These are phyloP conservation scores for Clarias pachynema DNA, from an alignment of 2,797 vertebrate genomes.

Conservation along the genomic window DNA sequence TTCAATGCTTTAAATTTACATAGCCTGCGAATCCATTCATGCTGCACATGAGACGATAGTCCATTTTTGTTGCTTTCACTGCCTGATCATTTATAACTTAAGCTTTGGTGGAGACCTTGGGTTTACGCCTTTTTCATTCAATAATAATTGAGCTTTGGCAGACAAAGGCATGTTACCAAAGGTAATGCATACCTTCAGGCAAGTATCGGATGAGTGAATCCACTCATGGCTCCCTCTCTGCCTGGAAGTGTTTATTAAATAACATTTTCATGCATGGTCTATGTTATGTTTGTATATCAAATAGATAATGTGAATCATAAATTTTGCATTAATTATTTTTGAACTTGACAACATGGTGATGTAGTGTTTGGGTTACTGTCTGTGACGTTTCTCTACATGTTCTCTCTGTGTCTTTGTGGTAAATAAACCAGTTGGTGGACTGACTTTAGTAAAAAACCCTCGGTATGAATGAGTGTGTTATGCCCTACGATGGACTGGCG, in stretches of 20 bases:
- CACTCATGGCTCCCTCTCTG: neutral
- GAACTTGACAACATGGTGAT: neutral
- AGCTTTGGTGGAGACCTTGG: neutral
- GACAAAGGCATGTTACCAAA: constrained; percentile 9
- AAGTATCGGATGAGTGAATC: neutral
- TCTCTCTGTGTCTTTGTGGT: neutral
- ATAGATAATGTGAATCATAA: neutral
- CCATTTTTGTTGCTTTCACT: neutral
- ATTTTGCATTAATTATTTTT: neutral
- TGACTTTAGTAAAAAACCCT: neutral
- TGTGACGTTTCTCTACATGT: neutral
- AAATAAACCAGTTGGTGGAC: neutral
- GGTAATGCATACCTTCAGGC: neutral
- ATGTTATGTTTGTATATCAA: neutral
- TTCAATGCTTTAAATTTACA: neutral
- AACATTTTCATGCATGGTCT: neutral
- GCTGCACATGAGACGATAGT: neutral
- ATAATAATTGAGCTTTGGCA: neutral
- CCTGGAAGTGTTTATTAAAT: neutral
- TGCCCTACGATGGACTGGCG: too few species aligned
- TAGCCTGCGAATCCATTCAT: neutral
- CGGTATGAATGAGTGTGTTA: neutral
- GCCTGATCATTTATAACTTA: neutral
- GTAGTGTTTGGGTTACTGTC: neutral
- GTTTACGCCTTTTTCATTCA: neutral